A percentile compares a stretch with the other conserved stretches of the same genome.
These are phyloP conservation scores for Tenrec ecaudatus DNA, from an alignment of 2,113 vertebrate genomes.

Conservation along the genomic window DNA sequence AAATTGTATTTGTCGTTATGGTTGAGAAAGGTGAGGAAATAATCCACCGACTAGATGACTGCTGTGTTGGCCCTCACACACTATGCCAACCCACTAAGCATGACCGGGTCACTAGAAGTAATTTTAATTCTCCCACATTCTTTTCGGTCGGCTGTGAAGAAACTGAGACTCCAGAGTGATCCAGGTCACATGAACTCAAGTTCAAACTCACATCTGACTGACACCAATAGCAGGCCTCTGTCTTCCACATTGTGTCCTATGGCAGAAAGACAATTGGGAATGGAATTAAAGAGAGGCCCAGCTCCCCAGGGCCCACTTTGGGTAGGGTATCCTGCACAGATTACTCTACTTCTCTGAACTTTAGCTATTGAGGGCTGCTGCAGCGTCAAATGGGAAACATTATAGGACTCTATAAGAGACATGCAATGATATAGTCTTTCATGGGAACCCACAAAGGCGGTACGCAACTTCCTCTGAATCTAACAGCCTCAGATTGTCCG, in stretches of 20 bases:
- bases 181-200: not conserved
- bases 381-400: not conserved
- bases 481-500: rapidly evolving
- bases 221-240: not conserved
- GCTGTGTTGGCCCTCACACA: not conserved
- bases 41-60: no score
- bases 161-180: not conserved
- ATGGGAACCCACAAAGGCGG: not conserved
- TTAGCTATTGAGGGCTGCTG: not conserved
- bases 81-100: not conserved
- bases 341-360: not conserved
- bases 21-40: not conserved
- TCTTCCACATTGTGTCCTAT: not conserved
- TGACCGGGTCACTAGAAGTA: no score
- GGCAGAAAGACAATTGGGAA: not conserved
- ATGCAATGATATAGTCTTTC: not conserved
- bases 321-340: no score
- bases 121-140: not conserved
- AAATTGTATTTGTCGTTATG: not conserved
- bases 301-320: not conserved
- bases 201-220: not conserved
- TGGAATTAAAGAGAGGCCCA: not conserved
- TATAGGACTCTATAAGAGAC: not conserved
- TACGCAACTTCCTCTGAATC: not conserved
- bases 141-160: not conserved